Evolutionary conservation across 2,113 vertebrate species (phyloP).

Genomic region (Anhinga anhinga): DNA sequence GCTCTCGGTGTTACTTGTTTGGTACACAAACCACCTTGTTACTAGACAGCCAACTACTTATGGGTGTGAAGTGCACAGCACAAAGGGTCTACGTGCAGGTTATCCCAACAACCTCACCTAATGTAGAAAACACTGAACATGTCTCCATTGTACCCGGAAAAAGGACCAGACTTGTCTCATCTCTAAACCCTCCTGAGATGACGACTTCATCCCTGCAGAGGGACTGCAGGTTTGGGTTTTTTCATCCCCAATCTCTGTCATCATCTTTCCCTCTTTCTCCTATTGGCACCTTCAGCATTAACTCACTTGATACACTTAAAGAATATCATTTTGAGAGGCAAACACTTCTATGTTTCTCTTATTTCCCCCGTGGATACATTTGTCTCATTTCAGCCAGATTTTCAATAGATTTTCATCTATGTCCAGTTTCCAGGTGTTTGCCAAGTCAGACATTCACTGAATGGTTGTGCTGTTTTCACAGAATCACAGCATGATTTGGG

Average conservation of each 20-base stretch:
- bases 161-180: neutral
- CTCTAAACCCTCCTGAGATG: neutral
- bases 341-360: neutral
- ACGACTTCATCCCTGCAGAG: neutral
- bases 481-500: neutral
- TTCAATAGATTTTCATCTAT: neutral
- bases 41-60: neutral
- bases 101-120: neutral
- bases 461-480: neutral
- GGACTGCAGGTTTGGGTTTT: neutral
- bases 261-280: neutral
- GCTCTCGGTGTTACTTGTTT: neutral
- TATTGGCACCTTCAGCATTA: neutral
- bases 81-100: neutral
- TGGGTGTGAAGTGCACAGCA: neutral
- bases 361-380: neutral
- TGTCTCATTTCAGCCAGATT: neutral
- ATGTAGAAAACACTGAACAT: neutral
- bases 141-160: accelerated
- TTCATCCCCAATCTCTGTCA: neutral
- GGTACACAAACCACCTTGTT: slow-evolving; percentile 14
- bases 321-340: neutral
- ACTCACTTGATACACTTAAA: neutral
- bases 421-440: neutral
- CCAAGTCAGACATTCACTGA: neutral